A percentile compares a stretch with the other conserved stretches of the same genome.
phyloP scores from a whole-genome alignment of 2,113 vertebrate species.

The Coturnix japonica region DNA sequence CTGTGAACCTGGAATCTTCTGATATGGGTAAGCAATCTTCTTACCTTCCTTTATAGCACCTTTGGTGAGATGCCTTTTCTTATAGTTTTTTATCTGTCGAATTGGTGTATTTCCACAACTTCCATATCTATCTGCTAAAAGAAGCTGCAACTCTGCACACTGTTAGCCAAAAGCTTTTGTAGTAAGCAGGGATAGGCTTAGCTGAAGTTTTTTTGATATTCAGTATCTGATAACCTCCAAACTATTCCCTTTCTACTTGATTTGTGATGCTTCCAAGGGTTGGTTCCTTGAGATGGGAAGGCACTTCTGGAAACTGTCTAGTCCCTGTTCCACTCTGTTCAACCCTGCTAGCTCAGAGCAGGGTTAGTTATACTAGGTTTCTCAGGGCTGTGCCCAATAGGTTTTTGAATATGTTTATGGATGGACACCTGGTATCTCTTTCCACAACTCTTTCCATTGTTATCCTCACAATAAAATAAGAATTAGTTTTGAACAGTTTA shows the following conservation, averaged over 20 bases:
- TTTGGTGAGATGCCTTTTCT: no score
- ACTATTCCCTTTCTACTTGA: neutral
- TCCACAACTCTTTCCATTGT: neutral
- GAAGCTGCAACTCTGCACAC: neutral
- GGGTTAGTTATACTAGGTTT: neutral
- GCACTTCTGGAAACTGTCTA: neutral
- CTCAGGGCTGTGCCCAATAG: neutral
- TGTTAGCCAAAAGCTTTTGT: neutral
- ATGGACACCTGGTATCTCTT: neutral
- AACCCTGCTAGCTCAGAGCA: fast-evolving
- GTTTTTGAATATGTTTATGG: neutral
- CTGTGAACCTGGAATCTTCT: no score
- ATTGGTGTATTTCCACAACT: neutral
- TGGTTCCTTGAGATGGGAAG: neutral
- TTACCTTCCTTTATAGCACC: no score
- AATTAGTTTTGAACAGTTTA: neutral
- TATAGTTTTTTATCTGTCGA: no score
- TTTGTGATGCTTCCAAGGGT: neutral
- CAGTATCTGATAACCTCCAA: neutral
- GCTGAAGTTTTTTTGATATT: neutral
- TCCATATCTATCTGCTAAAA: neutral
- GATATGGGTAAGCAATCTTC: no score
- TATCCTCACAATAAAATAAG: neutral
- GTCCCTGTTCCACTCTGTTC: fast-evolving
- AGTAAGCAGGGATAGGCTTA: neutral